Evolutionary conservation across 2,113 vertebrate genomes (phyloP), one percentile per base, ranked within the genome.

Genomic region (Lethenteron camtschaticum): DNA sequence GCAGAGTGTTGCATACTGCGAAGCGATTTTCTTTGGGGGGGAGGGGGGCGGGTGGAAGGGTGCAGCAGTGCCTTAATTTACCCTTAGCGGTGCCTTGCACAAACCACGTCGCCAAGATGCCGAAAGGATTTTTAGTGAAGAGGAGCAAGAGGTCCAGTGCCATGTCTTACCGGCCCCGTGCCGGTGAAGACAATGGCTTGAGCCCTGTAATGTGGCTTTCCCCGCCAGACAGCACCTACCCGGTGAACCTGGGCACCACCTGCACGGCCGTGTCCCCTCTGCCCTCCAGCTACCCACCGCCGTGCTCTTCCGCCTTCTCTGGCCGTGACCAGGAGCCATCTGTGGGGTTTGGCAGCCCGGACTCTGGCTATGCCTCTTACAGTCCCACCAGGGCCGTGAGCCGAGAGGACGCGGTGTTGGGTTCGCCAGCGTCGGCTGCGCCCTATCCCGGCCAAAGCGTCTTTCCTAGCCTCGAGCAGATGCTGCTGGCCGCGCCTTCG

Each of bases 61-160:
- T 41, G 41, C 41, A 41, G 41, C 41, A 41, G 41, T 41, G 41
- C 41, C 41, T 41, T 41, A 41, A 41, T 41, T 41, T 41, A 41
- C 41, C 41, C 41, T 41, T 41, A 41, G 6, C 41, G 41, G 41
- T 41, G 41, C 41, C 41, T 41, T 41, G 41, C 41, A 41, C 41
- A 41, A 41, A 41, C 41, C 41, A 41, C 41, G 24, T n/a, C 10
- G 9, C 10, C 63, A 75, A 72, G 56, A 96, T 96, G 90, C 90
- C 90, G 72, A 83, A 87, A 72, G 90, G 90, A 58, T 96, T 95
- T 74, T 74, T 96, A 74, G 90, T 96, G 73, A 96, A 96, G 78
- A 81, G 90, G 71, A 86, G 76, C 79, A 82, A 79, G 77, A 83
- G 86, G 71, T 74, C 79, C 1, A 81, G 83, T 55, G 73, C 77